These are phyloP conservation scores for Typhlichthys subterraneus DNA, from an alignment of 2,797 vertebrate species.

Conservation along the genomic window DNA sequence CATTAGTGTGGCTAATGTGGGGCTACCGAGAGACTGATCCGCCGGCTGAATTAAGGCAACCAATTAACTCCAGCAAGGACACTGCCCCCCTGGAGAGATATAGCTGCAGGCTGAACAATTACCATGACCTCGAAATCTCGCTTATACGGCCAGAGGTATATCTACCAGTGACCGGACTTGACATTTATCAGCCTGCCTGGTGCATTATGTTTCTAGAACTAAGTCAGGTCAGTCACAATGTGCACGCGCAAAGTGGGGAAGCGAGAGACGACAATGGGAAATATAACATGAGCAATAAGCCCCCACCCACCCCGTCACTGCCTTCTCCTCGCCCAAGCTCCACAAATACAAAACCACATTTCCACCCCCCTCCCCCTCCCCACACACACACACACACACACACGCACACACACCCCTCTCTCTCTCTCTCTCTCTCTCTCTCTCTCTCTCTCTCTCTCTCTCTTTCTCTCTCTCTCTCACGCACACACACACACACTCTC, in stretches of 20 bases:
- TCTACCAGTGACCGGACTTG: conserved; percentile 55
- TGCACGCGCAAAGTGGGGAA: conserved; percentile 19
- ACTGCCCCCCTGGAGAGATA: conserved; percentile 55
- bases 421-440: neutral
- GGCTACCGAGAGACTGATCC: conserved; percentile 32
- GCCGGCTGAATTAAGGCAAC: conserved; percentile 55
- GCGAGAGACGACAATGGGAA: conserved; percentile 31
- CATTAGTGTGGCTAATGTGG: conserved; percentile 30
- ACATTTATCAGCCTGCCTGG: conserved; percentile 60
- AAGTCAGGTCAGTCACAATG: conserved; percentile 31
- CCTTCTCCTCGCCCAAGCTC: conserved; percentile 6
- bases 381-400: conserved; percentile 29
- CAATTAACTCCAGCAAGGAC: conserved; percentile 69
- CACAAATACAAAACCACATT: too few relatives aligned
- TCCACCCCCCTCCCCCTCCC: too few relatives aligned
- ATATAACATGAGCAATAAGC: conserved; percentile 9
- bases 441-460: conserved; percentile 20
- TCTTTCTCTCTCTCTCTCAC: conserved; percentile 29
- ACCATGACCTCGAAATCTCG: conserved; percentile 69
- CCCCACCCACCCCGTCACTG: too few relatives aligned
- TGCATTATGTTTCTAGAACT: conserved; percentile 32
- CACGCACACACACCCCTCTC: too few relatives aligned
- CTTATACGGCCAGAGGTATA: conserved; percentile 59
- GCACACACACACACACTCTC: conserved; percentile 45
- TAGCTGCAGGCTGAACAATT: conserved; percentile 59